A percentile compares a stretch with the other conserved stretches of the same genome.
phyloP scores from a whole-genome alignment of 2,113 vertebrate species.

The Laticauda laticaudata region DNA sequence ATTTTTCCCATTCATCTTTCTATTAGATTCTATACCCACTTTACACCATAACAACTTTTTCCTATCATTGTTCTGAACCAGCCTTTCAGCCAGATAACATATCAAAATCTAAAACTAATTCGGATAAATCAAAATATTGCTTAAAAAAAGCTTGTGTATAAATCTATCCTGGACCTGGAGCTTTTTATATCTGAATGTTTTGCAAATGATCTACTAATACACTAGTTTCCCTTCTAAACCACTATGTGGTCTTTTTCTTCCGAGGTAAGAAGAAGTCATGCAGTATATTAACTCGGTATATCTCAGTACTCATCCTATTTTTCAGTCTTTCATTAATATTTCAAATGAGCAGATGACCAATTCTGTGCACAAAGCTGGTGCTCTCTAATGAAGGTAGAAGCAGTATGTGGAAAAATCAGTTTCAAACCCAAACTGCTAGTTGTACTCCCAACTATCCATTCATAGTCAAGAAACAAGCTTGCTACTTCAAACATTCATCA shows the following conservation, averaged over 20 bases:
- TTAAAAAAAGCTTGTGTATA: background rate
- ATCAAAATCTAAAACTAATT: background rate
- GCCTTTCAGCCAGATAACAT: background rate
- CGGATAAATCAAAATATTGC: background rate
- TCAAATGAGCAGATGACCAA: background rate
- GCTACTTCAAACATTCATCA: background rate
- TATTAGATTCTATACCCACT: background rate
- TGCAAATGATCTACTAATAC: background rate
- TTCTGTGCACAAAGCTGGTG: background rate
- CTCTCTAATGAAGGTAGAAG: background rate
- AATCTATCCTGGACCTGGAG: background rate
- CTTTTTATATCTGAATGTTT: background rate
- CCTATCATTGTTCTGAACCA: background rate
- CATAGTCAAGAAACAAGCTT: background rate
- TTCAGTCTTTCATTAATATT: background rate
- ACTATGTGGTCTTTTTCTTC: background rate
- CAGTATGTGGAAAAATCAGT: background rate
- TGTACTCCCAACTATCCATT: background rate
- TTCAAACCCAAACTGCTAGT: background rate
- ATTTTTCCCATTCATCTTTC: background rate
- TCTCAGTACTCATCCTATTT: background rate
- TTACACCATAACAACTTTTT: background rate
- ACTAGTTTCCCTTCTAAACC: background rate
- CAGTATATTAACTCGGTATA: background rate
- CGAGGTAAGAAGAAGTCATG: background rate